phyloP scores from a whole-genome alignment of 2,797 vertebrate species.

The Liasis olivaceus region DNA sequence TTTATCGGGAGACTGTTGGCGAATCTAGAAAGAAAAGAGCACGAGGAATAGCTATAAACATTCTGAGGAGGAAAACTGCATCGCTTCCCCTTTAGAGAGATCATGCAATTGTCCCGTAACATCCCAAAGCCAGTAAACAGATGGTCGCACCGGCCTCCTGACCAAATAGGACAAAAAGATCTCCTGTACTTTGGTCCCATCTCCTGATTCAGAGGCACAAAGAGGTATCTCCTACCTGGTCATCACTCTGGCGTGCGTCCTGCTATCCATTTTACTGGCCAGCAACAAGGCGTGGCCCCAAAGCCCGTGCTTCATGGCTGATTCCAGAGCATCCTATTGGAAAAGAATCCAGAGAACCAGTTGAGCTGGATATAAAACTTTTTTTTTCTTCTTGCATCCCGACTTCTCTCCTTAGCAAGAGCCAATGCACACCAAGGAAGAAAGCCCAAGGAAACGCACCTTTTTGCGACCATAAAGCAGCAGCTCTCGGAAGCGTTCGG shows the following conservation, averaged over 20 bases:
- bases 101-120: background rate
- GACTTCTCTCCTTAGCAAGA: background rate
- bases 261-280: constrained; percentile 97
- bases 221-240: constrained; percentile 81
- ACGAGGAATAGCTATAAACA: background rate
- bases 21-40: constrained; percentile 76
- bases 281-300: constrained; percentile 97
- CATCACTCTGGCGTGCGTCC: constrained; percentile 96
- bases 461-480: constrained; percentile 96
- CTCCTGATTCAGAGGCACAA: background rate
- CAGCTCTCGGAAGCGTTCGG: constrained; percentile 91
- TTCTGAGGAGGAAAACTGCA: background rate
- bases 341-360: background rate
- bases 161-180: too few species aligned
- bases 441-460: constrained; percentile 56
- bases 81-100: too few species aligned
- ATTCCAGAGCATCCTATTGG: constrained; percentile 91
- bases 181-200: background rate
- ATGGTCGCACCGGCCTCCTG: too few species aligned
- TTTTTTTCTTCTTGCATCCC: background rate
- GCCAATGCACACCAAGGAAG: background rate
- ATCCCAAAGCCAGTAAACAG: background rate
- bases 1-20: constrained; percentile 98
- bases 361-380: background rate
- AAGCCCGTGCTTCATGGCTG: constrained; percentile 95